Percentiles rank a stretch among this genome's conserved stretches.
Evolutionary conservation across 37 sponge, comb jelly and placozoan species (phyloP).

Genomic region (Aphrocallistes beatrix): DNA sequence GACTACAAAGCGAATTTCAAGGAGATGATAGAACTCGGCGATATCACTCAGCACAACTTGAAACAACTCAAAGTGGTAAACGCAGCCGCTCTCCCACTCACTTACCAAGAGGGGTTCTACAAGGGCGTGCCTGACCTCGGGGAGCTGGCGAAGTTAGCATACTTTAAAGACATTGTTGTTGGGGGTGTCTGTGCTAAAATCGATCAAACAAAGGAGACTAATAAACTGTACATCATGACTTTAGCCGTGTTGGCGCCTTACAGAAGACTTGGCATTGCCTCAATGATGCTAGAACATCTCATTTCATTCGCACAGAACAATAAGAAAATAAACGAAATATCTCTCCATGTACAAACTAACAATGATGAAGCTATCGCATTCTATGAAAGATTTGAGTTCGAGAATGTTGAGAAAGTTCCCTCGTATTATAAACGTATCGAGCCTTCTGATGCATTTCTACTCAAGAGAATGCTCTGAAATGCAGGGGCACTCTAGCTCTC

Average conservation of each 20-base stretch:
- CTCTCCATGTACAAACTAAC: slow-evolving; percentile 77
- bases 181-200: slow-evolving; percentile 91
- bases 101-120: slow-evolving; percentile 93
- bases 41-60: slow-evolving; percentile 86
- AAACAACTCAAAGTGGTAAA: slow-evolving; percentile 80
- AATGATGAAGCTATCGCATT: slow-evolving; percentile 88
- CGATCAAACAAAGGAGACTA: slow-evolving; percentile 47
- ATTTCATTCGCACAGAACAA: slow-evolving; percentile 46
- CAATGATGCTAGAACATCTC: slow-evolving; percentile 58
- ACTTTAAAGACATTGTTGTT: slow-evolving; percentile 91
- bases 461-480: slow-evolving; percentile 51
- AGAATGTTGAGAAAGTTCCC: slow-evolving; percentile 66
- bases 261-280: slow-evolving; percentile 77
- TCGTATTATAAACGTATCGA: slow-evolving; percentile 93
- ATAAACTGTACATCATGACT: slow-evolving; percentile 90
- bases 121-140: slow-evolving; percentile 74
- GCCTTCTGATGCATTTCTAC: slow-evolving; percentile 80
- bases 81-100: slow-evolving; percentile 78
- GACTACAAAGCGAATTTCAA: background rate
- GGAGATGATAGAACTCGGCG: slow-evolving; percentile 64
- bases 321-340: slow-evolving; percentile 53
- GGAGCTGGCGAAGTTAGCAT: slow-evolving; percentile 84
- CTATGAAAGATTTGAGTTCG: slow-evolving; percentile 82
- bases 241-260: slow-evolving; percentile 85
- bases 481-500: no score